Base-by-base conservation (phyloP, 1,140 invertebrate species). In the Drosophila albomicans region DNA sequence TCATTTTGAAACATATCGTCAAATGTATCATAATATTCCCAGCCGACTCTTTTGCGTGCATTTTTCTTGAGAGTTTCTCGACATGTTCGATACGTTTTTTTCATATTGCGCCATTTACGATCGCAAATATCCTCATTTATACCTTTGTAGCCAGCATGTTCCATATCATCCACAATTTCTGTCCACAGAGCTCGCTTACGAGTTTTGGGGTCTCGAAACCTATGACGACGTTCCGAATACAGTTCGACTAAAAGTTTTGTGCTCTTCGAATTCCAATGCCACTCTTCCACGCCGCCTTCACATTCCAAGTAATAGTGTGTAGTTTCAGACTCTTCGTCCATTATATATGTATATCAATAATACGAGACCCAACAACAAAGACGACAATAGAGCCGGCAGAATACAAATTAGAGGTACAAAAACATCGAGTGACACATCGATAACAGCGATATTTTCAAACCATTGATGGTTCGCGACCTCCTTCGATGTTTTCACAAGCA, bases 31-130 rank as follows among this genome's bases (percentile, higher is more conserved):
- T 78, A 79, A 15, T 79, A 74, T 46, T 77, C 69, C 78, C 75
- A 79, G 7, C 7, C 69, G 1, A 74, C 59, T 3, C 75, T 52
- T 45, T 74, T 79, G 3, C 78, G 78, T 15, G 69, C 69, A 16
- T 62, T 78, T 20, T 73, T 77, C 0, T 38, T 45, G 8, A 79
- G 30, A 2, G 75, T 58, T 10, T 78, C 78, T 1, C 64, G 57
- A 16, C 69, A 78, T 5, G 75, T 79, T 5, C 78, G 69, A 46
- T 79, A 78, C 4, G 75, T 80, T 35, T 80, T 80, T 13, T 78
- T 78, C 78, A 80, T 80, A 13, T 80, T 80, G 6, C 78, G 75
- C 75, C 59, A 74, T 41, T 80, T 80, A n/a, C 75, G 70, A 63
- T 80, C 78, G 15, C 78, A 80, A 30, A 78, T 75, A 28, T 80